Evolutionary conservation across 2,797 vertebrate genomes (phyloP).

Genomic region (Cercopithecus neglectus): DNA sequence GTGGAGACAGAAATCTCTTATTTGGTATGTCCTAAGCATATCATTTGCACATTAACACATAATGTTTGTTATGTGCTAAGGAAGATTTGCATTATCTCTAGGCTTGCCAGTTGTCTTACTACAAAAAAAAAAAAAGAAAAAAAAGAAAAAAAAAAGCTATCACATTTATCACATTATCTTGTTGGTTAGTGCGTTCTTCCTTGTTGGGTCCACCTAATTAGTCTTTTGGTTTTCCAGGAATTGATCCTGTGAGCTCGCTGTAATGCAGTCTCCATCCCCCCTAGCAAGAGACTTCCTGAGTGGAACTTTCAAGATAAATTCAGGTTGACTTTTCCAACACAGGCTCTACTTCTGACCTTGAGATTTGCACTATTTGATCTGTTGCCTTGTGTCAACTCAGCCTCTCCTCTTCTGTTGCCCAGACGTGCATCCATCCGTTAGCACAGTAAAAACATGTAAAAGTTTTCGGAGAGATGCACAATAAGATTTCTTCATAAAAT

Average conservation of each 20-base stretch:
- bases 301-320: neutral
- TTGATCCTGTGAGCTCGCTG: neutral
- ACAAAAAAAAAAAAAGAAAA: rapidly evolving
- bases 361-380: neutral
- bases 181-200: neutral
- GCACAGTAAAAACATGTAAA: neutral
- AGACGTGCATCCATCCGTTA: neutral
- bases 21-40: neutral
- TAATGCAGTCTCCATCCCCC: rapidly evolving
- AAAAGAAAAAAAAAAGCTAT: neutral
- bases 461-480: neutral
- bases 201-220: neutral
- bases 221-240: neutral
- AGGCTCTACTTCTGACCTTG: neutral
- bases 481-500: neutral
- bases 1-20: neutral
- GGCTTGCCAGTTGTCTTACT: neutral
- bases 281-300: neutral
- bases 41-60: too few relatives aligned
- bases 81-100: neutral
- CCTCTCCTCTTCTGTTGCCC: neutral
- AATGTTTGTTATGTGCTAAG: neutral
- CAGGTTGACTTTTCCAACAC: neutral
- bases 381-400: neutral
- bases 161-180: neutral